Conservation (phyloP, 2,888 invertebrate genomes). For the Seladonia tumulorum region DNA sequence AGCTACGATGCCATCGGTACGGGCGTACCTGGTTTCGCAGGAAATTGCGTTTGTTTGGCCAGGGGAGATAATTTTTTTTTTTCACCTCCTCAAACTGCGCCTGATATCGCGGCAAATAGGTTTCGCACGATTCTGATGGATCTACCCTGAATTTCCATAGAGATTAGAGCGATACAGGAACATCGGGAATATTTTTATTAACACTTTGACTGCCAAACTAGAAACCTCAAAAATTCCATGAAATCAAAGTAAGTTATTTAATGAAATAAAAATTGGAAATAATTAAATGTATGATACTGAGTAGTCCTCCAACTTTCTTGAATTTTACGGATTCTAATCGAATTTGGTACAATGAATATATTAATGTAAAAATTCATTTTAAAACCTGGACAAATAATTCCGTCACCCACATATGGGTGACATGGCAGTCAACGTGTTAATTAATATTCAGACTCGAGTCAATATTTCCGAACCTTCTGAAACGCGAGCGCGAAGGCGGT, state of each 20-base stretch:
- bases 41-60: constrained; percentile 68
- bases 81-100: background rate
- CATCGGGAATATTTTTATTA: background rate
- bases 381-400: too few relatives aligned
- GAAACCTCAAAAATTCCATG: too few relatives aligned
- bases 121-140: background rate
- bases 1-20: constrained; percentile 72
- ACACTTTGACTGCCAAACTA: too few relatives aligned
- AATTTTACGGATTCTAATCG: too few relatives aligned
- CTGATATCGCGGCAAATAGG: background rate
- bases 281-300: too few relatives aligned
- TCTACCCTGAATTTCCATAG: background rate
- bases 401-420: too few relatives aligned
- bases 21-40: constrained; percentile 61
- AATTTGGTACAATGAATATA: too few relatives aligned
- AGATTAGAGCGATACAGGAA: background rate
- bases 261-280: too few relatives aligned
- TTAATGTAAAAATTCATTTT: too few relatives aligned
- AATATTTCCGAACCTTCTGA: background rate
- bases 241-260: too few relatives aligned
- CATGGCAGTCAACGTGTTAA: too few relatives aligned
- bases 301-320: too few relatives aligned
- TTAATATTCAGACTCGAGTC: background rate
- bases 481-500: background rate
- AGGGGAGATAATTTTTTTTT: constrained; percentile 64